Evolutionary conservation across 2,797 vertebrate genomes (phyloP), one percentile per base, ranked within the genome.

Genomic region (Hippoglossus hippoglossus): DNA sequence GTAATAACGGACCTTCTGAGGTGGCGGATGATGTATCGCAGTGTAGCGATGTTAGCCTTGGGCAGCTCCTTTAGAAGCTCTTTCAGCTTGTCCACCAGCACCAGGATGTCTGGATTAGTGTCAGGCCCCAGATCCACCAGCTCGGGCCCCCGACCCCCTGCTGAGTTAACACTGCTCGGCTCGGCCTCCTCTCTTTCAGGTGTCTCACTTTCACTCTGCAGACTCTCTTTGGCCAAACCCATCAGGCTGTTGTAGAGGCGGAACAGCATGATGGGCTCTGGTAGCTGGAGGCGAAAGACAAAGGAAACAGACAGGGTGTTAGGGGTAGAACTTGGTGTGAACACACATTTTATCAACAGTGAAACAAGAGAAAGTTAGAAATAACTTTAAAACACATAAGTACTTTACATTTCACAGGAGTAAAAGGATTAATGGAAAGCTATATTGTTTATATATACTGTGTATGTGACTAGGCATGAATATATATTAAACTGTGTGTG

Each of bases 201-300:
- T 2, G 89, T 69, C 16, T 95, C 95, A 0, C 76, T 86, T 5
- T 95, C 89, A 0, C 90, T 87, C 75, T 96, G 95, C 69, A 98
- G 67, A 81, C 94, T 98, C 82, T 99, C 98, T 88, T 99, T 99
- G 64, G 98, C 97, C 90, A 98, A 84, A 16, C 97, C 98, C 96
- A 99, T 96, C 21, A 99, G 94, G 58, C 87, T 93, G 24, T 98
- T 96, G 93, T 99, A 99, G 34, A 97, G 74, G 7, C 92, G 93
- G 91, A 99, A 99, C 0, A 94, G 95, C 93, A 99, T 93, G 34
- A 99, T 93, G 1, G 98, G 98, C 87, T 99, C 98, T 0, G 97
- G 98, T 39, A 99, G 94, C 98, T 99, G 92, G 4, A 0, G 21
- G 53, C 5, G 6, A 46, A 11, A 16, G 10, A 70, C 5, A 60